Percentiles rank a stretch among this genome's conserved stretches.
phyloP scores from a whole-genome alignment of 2,888 invertebrate genomes.

The Caenorhabditis becei region DNA sequence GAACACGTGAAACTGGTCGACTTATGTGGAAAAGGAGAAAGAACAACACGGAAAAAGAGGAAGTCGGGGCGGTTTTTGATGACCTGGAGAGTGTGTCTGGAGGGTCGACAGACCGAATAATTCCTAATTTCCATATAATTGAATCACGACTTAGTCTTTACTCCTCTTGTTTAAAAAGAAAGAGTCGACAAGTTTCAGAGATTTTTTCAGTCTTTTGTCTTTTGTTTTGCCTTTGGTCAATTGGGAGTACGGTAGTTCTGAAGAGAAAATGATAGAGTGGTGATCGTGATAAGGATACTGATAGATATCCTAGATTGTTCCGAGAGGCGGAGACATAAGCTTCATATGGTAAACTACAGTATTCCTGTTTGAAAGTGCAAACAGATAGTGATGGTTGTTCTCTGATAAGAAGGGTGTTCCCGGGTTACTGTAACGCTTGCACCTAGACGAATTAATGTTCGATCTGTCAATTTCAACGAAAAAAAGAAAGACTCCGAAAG shows the following conservation, averaged over 20 bases:
- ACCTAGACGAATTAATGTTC: conserved; percentile 35
- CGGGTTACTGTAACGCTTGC: not conserved
- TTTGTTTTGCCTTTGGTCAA: not conserved
- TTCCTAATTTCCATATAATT: conserved; percentile 41
- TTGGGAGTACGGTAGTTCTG: too few species aligned
- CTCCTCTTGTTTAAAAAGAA: not conserved
- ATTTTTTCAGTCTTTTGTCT: not conserved
- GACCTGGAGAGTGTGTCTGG: not conserved
- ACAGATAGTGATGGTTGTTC: too few species aligned
- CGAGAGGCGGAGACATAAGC: too few species aligned
- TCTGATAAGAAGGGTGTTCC: too few species aligned
- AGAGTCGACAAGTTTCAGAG: not conserved
- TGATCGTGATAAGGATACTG: too few species aligned
- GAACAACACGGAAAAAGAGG: not conserved
- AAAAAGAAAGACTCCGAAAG: not conserved
- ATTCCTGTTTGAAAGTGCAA: too few species aligned
- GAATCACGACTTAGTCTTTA: conserved; percentile 24
- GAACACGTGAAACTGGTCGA: conserved; percentile 5
- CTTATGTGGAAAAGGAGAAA: not conserved
- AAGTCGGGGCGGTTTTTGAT: not conserved
- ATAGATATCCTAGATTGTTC: too few species aligned
- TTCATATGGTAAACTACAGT: too few species aligned
- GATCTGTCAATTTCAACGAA: conserved; percentile 10
- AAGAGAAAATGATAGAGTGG: too few species aligned
- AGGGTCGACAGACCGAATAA: not conserved